Evolutionary conservation across 2,888 invertebrate genomes (phyloP).

Genomic region (Pegoplata infirma): DNA sequence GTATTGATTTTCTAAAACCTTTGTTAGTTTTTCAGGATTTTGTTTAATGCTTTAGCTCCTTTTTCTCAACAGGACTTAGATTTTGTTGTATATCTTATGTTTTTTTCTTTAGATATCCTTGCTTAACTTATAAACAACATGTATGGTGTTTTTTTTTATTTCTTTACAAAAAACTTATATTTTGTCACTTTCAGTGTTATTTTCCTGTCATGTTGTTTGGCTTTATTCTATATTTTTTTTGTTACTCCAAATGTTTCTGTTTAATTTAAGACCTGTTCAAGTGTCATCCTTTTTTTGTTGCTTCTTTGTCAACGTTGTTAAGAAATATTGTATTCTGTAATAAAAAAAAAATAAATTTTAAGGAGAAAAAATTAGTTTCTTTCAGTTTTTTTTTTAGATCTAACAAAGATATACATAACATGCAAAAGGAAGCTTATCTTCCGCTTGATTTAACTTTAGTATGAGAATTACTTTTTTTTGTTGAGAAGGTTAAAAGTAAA

Average conservation of each 20-base stretch:
- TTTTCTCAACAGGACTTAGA: background rate
- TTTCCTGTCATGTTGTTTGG: background rate
- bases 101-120: background rate
- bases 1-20: too few species aligned
- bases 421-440: background rate
- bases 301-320: background rate
- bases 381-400: background rate
- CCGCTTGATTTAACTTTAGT: background rate
- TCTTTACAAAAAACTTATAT: too few species aligned
- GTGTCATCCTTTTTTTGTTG: constrained; percentile 54
- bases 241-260: constrained; percentile 38
- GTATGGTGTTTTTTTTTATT: background rate
- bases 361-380: background rate
- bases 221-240: constrained; percentile 6
- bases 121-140: background rate
- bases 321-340: background rate
- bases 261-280: constrained; percentile 64
- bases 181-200: constrained; percentile 26
- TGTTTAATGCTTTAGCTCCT: background rate
- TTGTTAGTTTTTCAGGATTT: background rate
- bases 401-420: background rate
- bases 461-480: background rate
- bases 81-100: background rate
- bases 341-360: background rate
- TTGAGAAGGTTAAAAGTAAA: background rate